phyloP scores from a whole-genome alignment of 1,140 invertebrate genomes.

The Vanessa tameamea region DNA sequence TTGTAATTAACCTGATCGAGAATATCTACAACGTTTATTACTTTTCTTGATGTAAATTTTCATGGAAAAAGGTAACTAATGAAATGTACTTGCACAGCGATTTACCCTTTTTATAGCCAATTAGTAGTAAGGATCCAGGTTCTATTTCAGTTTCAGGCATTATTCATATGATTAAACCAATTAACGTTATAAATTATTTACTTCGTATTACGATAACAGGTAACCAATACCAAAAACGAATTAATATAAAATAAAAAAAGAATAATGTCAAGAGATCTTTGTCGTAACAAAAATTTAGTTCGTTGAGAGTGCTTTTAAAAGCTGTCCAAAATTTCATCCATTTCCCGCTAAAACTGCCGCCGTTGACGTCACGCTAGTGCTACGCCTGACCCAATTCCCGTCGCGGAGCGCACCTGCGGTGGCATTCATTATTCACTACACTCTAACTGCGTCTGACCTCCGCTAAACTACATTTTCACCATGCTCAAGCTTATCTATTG shows the following conservation, averaged over 20 bases:
- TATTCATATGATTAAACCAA: no score
- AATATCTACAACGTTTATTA: no score
- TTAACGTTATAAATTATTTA: no score
- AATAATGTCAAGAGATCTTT: neutral
- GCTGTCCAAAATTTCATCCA: constrained; percentile 6
- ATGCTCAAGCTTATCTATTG: neutral
- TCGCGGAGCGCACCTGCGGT: constrained; percentile 27
- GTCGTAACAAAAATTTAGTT: neutral
- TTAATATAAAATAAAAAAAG: neutral
- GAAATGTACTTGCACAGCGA: no score
- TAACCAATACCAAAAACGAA: no score
- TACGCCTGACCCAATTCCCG: constrained; percentile 3
- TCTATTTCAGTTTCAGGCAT: no score
- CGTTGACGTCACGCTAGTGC: constrained; percentile 4
- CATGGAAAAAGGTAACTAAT: no score
- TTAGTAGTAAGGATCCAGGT: no score
- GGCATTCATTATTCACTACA: constrained; percentile 29
- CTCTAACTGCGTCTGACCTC: constrained; percentile 2
- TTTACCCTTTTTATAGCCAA: no score
- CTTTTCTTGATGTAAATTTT: no score
- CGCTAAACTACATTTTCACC: neutral
- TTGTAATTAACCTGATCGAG: no score
- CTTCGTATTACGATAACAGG: no score
- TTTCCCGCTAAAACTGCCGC: neutral
- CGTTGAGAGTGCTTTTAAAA: constrained; percentile 4